Base-by-base conservation (phyloP, 2,113 vertebrate species). In the Anguilla rostrata region DNA sequence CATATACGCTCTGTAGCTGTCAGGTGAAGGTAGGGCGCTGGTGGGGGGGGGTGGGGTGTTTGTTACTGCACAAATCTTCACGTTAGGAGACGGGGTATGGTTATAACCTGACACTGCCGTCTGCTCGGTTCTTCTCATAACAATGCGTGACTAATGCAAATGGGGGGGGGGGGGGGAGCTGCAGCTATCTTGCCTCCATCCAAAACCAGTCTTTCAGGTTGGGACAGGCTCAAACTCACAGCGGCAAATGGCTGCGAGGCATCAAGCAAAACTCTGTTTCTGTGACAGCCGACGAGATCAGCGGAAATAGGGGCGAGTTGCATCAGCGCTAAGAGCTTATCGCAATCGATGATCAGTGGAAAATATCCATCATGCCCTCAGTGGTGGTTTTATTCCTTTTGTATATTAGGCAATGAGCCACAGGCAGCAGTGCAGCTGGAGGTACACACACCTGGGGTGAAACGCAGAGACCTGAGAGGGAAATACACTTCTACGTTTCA, bases 211-310 rank as follows among this genome's bases (percentile, higher is more conserved):
- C 81, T 86, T 81, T 86, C 85, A 86, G 85, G 85, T 86, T 81
- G 20, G 20, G 7, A 40, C 78, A 20, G 12, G 39, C 39, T 90
- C 0, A 20, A 96, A 96, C 71, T 60, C 39, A 63, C 53, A 40
- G 46, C 34, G 34, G 71, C 71, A 12, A 75, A 75, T 75, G 3
- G 12, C n/a, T 75, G 71, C 71, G 34, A 75, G 26, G 71, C n/a
- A 34, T 34, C 71, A 34, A 9, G 29, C 2, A 75, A 26, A 75
- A 75, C 71, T 12, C 3, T 2, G 71, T 75, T 75, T 75, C 71
- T 29, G 12, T 75, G n/a, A 34, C n/a, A n/a, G 63, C 63, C 4
- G 22, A 16, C 5, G 57, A 53, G n/a, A 26, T 29, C 22, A 66
- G 20, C 60, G 71, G 71, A 34, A 29, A 34, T 34, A 34, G 34